These are phyloP conservation scores for Tinamus guttatus DNA, from an alignment of 2,113 vertebrate genomes.

Conservation along the genomic window DNA sequence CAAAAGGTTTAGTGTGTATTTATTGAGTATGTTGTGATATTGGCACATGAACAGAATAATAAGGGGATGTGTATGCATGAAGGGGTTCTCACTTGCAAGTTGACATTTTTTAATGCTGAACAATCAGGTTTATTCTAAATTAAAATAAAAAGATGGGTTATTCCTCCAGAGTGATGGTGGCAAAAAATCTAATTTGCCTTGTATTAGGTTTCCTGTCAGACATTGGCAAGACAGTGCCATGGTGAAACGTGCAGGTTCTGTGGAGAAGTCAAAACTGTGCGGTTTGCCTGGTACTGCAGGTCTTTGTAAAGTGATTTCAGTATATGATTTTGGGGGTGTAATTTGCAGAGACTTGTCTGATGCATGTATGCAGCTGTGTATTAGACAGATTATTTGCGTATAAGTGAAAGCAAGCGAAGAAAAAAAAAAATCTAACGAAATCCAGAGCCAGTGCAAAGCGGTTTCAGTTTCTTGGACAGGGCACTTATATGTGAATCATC, in stretches of 20 bases:
- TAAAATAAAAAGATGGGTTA: conserved; percentile 32
- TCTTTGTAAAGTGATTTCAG: background rate
- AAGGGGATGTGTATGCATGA: background rate
- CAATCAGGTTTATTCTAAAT: conserved; percentile 1
- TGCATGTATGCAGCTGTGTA: background rate
- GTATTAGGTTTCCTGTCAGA: conserved; percentile 19
- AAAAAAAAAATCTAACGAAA: background rate
- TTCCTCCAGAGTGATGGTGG: background rate
- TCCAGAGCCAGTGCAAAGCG: background rate
- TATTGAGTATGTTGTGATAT: background rate
- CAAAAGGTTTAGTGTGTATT: conserved; percentile 30
- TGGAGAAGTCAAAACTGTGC: background rate
- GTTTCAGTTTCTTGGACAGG: conserved; percentile 43
- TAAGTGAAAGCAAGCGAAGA: conserved; percentile 21
- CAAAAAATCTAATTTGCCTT: background rate
- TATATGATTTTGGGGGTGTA: background rate
- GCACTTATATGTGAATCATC: conserved; percentile 9
- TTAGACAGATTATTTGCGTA: background rate
- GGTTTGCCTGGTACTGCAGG: background rate
- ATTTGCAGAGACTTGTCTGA: background rate
- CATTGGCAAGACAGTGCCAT: conserved; percentile 6
- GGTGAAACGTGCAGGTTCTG: background rate
- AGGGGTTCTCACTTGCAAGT: background rate
- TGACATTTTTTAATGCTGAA: background rate
- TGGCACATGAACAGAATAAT: background rate